Evolutionary conservation across 2,888 invertebrate species (phyloP).

Genomic region (Pogonocherus hispidulus): DNA sequence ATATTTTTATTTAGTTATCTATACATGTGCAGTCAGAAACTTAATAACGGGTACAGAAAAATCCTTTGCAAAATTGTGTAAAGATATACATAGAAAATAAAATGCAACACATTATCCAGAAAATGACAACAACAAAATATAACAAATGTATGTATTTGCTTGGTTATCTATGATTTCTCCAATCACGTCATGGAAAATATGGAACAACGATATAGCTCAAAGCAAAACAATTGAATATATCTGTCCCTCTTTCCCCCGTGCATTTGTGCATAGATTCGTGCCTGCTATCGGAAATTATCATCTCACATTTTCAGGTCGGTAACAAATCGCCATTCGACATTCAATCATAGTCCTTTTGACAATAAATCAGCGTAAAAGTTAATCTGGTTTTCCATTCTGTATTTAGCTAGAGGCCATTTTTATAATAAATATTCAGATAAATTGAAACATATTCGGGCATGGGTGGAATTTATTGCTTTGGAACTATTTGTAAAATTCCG

Average conservation of each 20-base stretch:
- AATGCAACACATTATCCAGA: too few species aligned
- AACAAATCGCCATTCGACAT: neutral
- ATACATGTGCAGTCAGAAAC: too few species aligned
- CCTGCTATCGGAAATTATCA: neutral
- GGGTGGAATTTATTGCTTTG: neutral
- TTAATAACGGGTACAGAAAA: too few species aligned
- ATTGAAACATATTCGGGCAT: slow-evolving; percentile 1
- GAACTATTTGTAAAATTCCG: neutral
- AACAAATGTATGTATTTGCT: too few species aligned
- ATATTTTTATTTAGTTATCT: too few species aligned
- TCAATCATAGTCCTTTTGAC: neutral
- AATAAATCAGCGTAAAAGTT: slow-evolving; percentile 14
- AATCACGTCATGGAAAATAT: too few species aligned
- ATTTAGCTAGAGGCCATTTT: neutral
- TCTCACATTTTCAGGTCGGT: neutral
- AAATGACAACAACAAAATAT: too few species aligned
- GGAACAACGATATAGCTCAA: neutral
- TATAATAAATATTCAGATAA: slow-evolving; percentile 4
- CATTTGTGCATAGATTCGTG: neutral
- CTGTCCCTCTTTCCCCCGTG: neutral
- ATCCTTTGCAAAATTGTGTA: too few species aligned
- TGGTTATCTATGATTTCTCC: too few species aligned
- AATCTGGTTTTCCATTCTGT: neutral
- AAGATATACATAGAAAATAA: too few species aligned
- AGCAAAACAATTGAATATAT: neutral